Evolutionary conservation across 2,888 invertebrate genomes (phyloP), one percentile per base, ranked within the genome.

Genomic region (Amiota mariae): DNA sequence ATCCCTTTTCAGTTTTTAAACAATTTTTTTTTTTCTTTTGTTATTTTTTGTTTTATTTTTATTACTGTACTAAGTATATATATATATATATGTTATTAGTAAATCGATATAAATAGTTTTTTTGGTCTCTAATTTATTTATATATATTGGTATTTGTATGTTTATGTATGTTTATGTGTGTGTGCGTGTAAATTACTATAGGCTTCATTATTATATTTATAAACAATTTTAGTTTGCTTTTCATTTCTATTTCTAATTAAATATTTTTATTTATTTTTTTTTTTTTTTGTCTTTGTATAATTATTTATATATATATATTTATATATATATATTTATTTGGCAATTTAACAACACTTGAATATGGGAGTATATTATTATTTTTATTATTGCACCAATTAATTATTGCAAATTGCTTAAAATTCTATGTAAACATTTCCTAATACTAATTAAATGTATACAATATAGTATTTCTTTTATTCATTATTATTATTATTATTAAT

Each of bases 261-360:
- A 63, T 46, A 12, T 18, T 63, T n/a, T 18, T 46, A 8, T 63
- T n/a, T 63, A 36, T 15, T 48, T 47, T 47, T 64, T n/a, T 47
- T 64, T 46, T 64, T 46, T 76, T 79, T 76, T 78, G 54, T 54
- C 36, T 75, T 75, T 75, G 78, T 80, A 80, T 74, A 76, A 36
- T 36, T 75, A 66, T 76, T 61, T 71, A 47, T 59, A 78, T 80
- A 75, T 82, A 82, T 80, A 82, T 82, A 82, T 77, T 79, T 81
- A 74, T 81, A 79, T 81, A 81, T 80, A 82, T 81, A 82, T 79
- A 79, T 82, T 79, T 80, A 79, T 79, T 73, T 79, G 73, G 78
- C 57, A 73, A 54, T 76, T 36, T 36, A 36, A 36, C 36, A 36
- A 36, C 6, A 4, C 36, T 36, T 36, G 36, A 36, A 36, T 36